phyloP scores from a whole-genome alignment of 2,797 vertebrate genomes.

The Xenops minutus region DNA sequence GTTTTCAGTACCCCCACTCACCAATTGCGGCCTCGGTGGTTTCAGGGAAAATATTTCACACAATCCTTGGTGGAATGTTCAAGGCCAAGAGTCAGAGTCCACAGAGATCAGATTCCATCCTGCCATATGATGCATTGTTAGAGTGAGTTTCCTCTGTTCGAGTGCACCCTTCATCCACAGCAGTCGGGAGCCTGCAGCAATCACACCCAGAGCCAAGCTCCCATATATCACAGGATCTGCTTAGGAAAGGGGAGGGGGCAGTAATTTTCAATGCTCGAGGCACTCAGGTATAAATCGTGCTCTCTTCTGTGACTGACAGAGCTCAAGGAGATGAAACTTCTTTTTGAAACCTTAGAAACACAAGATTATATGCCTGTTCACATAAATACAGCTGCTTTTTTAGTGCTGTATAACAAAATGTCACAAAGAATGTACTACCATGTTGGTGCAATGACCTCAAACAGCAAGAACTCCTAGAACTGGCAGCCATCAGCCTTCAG shows the following conservation, averaged over 20 bases:
- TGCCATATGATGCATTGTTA: not conserved
- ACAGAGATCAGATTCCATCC: not conserved
- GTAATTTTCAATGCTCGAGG: not conserved
- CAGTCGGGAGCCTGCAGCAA: not conserved
- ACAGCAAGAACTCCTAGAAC: not conserved
- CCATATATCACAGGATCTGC: not conserved
- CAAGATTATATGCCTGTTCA: not conserved
- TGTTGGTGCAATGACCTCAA: not conserved
- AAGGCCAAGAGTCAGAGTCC: not conserved
- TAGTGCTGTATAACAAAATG: not conserved
- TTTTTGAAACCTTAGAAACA: not conserved
- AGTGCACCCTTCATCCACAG: not conserved
- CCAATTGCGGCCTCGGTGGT: not conserved
- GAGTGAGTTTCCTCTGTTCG: not conserved
- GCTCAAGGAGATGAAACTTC: not conserved
- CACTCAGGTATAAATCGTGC: not conserved
- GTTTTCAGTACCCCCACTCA: not conserved
- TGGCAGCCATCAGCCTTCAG: not conserved
- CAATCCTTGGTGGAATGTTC: not conserved
- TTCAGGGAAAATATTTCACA: not conserved
- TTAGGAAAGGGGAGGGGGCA: not conserved
- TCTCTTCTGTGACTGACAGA: constrained; percentile 1
- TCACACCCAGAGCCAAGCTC: not conserved
- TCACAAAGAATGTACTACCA: not conserved
- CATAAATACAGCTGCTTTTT: not conserved